A percentile compares a stretch with the other conserved stretches of the same genome.
Conservation (phyloP, 2,888 invertebrate genomes). For the Melinaea marsaeus region DNA sequence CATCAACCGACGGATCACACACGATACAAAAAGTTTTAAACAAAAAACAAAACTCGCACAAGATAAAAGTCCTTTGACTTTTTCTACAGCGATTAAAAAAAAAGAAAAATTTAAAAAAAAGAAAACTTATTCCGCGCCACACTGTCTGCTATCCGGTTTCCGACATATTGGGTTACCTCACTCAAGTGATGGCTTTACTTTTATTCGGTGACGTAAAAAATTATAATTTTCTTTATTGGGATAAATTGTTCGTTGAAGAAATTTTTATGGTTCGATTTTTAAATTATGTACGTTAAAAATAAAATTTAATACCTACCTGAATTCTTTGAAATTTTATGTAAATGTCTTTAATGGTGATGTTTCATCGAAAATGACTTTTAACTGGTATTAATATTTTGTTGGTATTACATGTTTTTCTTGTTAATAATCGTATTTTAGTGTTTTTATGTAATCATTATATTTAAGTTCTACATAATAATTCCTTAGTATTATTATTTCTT, state of each 20-base stretch:
- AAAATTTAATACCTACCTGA: background rate
- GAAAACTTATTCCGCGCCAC: constrained; percentile 72
- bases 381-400: no score
- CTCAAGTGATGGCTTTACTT: constrained; percentile 57
- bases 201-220: constrained; percentile 58
- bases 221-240: constrained; percentile 65
- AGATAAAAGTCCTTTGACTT: constrained; percentile 64
- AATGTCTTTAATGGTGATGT: no score
- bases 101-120: constrained; percentile 56
- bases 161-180: constrained; percentile 67
- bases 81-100: constrained; percentile 50
- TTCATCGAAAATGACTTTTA: no score
- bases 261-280: constrained; percentile 37
- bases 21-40: constrained; percentile 55
- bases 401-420: background rate
- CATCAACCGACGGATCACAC: constrained; percentile 62
- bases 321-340: background rate
- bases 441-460: background rate
- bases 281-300: constrained; percentile 5
- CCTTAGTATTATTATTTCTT: no score
- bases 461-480: background rate
- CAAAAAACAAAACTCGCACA: constrained; percentile 49
- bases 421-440: background rate
- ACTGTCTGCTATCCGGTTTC: constrained; percentile 78
- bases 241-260: constrained; percentile 48